phyloP scores from a whole-genome alignment of 2,113 vertebrate genomes.

The Rostratula benghalensis region DNA sequence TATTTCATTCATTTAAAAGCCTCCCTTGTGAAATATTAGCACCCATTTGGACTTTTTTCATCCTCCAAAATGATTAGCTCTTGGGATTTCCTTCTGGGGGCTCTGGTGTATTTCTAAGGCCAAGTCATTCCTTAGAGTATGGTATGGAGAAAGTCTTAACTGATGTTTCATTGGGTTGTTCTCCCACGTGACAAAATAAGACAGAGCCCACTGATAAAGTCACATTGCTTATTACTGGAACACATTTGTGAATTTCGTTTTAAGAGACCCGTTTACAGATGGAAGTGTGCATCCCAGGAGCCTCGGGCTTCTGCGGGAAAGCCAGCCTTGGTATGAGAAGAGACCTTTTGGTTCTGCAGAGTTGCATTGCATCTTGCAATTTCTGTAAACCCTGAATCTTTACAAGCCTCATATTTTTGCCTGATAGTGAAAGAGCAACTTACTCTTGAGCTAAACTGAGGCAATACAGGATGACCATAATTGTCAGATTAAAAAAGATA shows the following conservation, averaged over 20 bases:
- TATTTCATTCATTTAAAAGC: slow-evolving; percentile 63
- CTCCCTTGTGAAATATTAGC: slow-evolving; percentile 32
- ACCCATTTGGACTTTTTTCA: slow-evolving; percentile 41
- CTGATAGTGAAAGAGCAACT: accelerated
- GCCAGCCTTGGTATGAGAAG: background rate
- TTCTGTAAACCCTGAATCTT: background rate
- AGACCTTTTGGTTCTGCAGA: background rate
- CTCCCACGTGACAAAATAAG: background rate
- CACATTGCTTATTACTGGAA: background rate
- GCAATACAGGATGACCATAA: accelerated
- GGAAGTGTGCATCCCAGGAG: background rate
- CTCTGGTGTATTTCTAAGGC: slow-evolving; percentile 33
- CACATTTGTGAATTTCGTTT: slow-evolving; percentile 6
- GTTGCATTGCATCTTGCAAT: background rate
- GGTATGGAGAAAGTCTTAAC: slow-evolving; percentile 38
- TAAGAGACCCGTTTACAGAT: background rate
- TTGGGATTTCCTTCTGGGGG: background rate
- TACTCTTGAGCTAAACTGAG: background rate
- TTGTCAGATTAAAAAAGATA: background rate
- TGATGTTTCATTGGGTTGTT: background rate
- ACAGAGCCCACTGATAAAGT: background rate
- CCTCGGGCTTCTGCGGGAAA: background rate
- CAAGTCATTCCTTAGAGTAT: slow-evolving; percentile 12
- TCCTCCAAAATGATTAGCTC: slow-evolving; percentile 23
- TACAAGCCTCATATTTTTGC: background rate